A percentile compares a stretch with the other conserved stretches of the same genome.
phyloP scores from a whole-genome alignment of 1,140 invertebrate species.

The Telenomus remus region DNA sequence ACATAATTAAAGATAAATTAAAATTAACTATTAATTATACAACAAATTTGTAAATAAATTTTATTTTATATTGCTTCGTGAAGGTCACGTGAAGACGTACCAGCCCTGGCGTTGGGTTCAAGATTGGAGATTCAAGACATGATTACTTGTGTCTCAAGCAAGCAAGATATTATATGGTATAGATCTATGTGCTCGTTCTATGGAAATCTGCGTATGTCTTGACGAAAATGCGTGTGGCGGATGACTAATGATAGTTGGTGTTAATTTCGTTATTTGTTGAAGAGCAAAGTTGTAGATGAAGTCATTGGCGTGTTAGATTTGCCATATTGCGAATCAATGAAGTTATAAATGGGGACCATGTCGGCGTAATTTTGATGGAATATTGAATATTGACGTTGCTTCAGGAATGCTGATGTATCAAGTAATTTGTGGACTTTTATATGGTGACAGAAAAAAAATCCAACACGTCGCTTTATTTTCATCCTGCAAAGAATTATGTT shows the following conservation, averaged over 20 bases:
- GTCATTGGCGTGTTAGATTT: conserved; percentile 7
- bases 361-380: conserved; percentile 36
- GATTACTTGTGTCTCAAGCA: conserved; percentile 1
- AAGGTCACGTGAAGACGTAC: too few species aligned
- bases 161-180: not conserved
- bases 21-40: too few species aligned
- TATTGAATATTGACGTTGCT: conserved; percentile 49
- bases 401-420: conserved; percentile 6
- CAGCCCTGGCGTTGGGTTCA: too few species aligned
- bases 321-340: conserved; percentile 34
- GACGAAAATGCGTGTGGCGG: conserved; percentile 11
- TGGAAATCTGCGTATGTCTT: conserved; percentile 34
- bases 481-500: too few species aligned
- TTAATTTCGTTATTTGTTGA: conserved; percentile 45
- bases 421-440: conserved; percentile 4
- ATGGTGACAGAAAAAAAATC: not conserved
- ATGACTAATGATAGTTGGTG: conserved; percentile 27
- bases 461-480: too few species aligned
- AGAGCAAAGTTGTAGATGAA: conserved; percentile 11
- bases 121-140: too few species aligned
- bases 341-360: conserved; percentile 39
- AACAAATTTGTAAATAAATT: too few species aligned
- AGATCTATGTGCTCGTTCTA: too few species aligned
- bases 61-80: too few species aligned
- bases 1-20: too few species aligned